Evolutionary conservation across 2,113 vertebrate species (phyloP).

Genomic region (Siniperca chuatsi): DNA sequence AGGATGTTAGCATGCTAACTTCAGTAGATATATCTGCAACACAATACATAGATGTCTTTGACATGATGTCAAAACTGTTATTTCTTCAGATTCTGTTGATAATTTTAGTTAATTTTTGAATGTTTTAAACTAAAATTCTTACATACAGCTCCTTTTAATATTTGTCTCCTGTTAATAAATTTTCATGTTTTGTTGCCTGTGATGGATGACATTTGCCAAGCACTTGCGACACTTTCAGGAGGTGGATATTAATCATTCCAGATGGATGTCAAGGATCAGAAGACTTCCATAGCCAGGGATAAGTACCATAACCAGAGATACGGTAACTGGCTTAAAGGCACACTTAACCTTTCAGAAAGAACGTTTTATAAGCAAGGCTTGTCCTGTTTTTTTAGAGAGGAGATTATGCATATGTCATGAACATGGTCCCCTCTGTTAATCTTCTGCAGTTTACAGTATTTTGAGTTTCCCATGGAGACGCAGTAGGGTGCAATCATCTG

Average conservation of each 20-base stretch:
- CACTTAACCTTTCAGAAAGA: slow-evolving; percentile 42
- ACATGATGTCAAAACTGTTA: too few species aligned
- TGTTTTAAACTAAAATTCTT: too few species aligned
- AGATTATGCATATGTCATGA: slow-evolving; percentile 30
- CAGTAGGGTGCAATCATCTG: slow-evolving; percentile 36
- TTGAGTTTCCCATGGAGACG: slow-evolving; percentile 7
- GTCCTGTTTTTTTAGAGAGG: background rate
- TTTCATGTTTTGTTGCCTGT: slow-evolving; percentile 17
- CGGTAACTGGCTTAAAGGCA: slow-evolving; percentile 40
- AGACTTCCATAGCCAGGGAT: slow-evolving; percentile 1
- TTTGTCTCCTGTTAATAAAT: background rate
- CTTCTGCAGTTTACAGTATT: slow-evolving; percentile 28
- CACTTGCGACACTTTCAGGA: slow-evolving; percentile 14
- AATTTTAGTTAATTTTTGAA: too few species aligned
- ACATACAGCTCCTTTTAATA: background rate
- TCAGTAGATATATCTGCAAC: too few species aligned
- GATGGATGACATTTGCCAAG: slow-evolving; percentile 31
- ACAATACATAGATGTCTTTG: too few species aligned
- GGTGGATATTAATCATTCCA: slow-evolving; percentile 59
- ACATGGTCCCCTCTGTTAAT: slow-evolving; percentile 12
- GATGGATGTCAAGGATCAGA: slow-evolving; percentile 63
- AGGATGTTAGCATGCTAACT: too few species aligned
- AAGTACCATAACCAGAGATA: slow-evolving; percentile 7
- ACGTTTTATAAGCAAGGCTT: slow-evolving; percentile 25
- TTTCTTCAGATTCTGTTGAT: too few species aligned